Evolutionary conservation across 1,140 invertebrate genomes (phyloP).

Genomic region (Drosophila azteca): DNA sequence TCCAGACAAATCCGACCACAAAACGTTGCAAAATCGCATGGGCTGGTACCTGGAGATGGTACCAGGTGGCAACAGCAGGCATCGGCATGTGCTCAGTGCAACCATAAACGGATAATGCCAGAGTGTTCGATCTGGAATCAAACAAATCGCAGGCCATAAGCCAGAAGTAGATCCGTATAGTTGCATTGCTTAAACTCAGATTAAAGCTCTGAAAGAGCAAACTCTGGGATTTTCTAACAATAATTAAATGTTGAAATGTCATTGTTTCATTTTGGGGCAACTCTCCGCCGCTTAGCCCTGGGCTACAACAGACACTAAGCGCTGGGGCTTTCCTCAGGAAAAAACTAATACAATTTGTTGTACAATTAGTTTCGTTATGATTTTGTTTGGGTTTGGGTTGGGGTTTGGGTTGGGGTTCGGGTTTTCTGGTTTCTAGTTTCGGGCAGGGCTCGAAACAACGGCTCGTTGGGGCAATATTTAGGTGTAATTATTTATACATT

Average conservation of each 20-base stretch:
- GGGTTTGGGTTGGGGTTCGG: background rate
- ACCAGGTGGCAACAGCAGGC: too few relatives aligned
- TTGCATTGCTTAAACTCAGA: too few relatives aligned
- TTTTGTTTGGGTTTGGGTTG: constrained; percentile 4
- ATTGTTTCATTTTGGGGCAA: too few relatives aligned
- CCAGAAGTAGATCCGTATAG: too few relatives aligned
- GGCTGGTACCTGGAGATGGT: background rate
- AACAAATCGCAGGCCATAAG: too few relatives aligned
- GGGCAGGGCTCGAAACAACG: constrained; percentile 17
- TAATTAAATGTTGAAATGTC: too few relatives aligned
- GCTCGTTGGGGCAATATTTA: constrained; percentile 48
- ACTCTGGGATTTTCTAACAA: too few relatives aligned
- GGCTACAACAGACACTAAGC: too few relatives aligned
- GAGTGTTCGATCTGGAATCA: too few relatives aligned
- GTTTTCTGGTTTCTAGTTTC: constrained; percentile 55
- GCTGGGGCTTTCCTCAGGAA: background rate
- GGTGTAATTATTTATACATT: constrained; percentile 80
- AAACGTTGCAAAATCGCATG: constrained; percentile 28
- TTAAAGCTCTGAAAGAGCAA: too few relatives aligned
- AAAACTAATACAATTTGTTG: constrained; percentile 48
- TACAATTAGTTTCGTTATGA: constrained; percentile 67
- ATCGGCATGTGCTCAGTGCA: background rate
- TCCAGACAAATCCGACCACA: constrained; percentile 26
- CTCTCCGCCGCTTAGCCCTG: too few relatives aligned
- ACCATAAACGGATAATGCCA: too few relatives aligned